Evolutionary conservation across 1,140 invertebrate genomes (phyloP).

Genomic region (Elymnias hypermnestra): DNA sequence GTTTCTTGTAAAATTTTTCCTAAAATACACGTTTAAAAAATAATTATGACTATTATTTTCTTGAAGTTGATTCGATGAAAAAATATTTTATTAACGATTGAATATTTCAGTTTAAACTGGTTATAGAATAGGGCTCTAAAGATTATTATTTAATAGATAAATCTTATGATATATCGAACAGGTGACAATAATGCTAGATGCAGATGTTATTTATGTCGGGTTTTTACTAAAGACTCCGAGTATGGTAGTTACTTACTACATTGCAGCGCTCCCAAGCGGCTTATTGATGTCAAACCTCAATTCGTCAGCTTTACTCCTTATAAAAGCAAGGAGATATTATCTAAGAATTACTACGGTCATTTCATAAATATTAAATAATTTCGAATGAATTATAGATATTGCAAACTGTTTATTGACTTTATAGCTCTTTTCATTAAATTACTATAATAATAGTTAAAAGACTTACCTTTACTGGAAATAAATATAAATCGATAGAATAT

Average conservation of each 20-base stretch:
- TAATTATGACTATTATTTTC: too few species aligned
- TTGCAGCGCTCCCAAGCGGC: constrained; percentile 8
- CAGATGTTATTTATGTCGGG: constrained; percentile 5
- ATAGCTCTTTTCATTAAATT: too few species aligned
- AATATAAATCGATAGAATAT: too few species aligned
- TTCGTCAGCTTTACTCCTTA: constrained; percentile 8
- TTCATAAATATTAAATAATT: constrained; percentile 6
- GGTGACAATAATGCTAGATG: constrained; percentile 5
- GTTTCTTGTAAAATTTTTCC: too few species aligned
- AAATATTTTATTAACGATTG: too few species aligned
- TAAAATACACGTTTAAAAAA: too few species aligned
- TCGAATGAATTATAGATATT: neutral
- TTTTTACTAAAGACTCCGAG: constrained; percentile 8
- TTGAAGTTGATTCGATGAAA: too few species aligned
- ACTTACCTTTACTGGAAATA: too few species aligned
- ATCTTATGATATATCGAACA: neutral
- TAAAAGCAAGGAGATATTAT: neutral
- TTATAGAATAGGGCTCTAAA: too few species aligned
- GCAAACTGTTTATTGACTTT: too few species aligned
- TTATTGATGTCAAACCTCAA: constrained; percentile 12
- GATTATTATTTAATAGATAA: neutral
- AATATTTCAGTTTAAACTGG: too few species aligned
- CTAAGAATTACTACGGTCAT: constrained; percentile 1
- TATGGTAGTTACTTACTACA: constrained; percentile 3
- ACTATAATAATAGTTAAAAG: too few species aligned